phyloP scores from a whole-genome alignment of 2,888 invertebrate species.

The Melikaiella ostensackeni region DNA sequence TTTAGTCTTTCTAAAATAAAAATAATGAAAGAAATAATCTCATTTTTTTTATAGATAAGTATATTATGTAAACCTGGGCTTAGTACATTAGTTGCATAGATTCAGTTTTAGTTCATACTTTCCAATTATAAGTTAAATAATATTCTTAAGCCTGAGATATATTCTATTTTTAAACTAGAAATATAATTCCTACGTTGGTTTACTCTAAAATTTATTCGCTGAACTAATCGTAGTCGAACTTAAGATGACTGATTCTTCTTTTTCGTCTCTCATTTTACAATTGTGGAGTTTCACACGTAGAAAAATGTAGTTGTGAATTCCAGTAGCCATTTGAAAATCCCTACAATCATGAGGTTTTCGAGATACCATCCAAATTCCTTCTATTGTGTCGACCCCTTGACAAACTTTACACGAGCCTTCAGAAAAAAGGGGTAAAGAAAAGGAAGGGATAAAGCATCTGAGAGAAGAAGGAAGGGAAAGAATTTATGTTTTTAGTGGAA shows the following conservation, averaged over 20 bases:
- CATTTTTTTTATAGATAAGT: background rate
- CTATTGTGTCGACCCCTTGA: conserved; percentile 67
- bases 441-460: no score
- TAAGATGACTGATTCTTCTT: background rate
- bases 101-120: no score
- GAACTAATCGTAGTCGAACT: no score
- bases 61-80: background rate
- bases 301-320: conserved; percentile 65
- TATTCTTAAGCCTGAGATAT: background rate
- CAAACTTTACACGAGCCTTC: conserved; percentile 67
- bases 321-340: conserved; percentile 65
- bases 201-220: no score
- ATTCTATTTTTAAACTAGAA: background rate
- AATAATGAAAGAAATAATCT: background rate
- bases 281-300: conserved; percentile 55
- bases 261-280: background rate
- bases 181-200: background rate
- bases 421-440: background rate
- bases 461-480: no score
- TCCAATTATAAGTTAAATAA: background rate
- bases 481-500: no score
- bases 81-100: background rate
- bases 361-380: conserved; percentile 66
- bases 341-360: conserved; percentile 62
- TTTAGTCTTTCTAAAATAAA: background rate